Percentiles rank a stretch among this genome's conserved stretches.
These are phyloP conservation scores for Sitophilus oryzae DNA, from an alignment of 1,140 invertebrate genomes.

Conservation along the genomic window DNA sequence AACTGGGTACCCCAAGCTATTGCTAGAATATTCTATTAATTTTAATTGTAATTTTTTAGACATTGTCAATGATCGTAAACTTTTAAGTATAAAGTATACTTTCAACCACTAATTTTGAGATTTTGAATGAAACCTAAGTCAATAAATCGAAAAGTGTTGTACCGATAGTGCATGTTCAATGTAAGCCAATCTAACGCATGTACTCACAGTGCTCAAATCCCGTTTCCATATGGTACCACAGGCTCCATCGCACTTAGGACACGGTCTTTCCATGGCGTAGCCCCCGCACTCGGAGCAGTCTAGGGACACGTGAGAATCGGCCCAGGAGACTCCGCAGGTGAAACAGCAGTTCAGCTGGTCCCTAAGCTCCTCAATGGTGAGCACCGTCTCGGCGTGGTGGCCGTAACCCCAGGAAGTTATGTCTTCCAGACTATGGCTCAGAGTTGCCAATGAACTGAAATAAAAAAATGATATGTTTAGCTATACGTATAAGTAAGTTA, in stretches of 20 bases:
- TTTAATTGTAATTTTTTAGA: too few species aligned
- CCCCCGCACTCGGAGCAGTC: slow-evolving; percentile 80
- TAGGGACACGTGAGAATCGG: slow-evolving; percentile 69
- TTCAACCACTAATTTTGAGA: too few species aligned
- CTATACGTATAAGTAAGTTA: background rate
- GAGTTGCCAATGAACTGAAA: slow-evolving; percentile 39
- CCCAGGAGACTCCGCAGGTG: slow-evolving; percentile 78
- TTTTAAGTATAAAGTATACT: too few species aligned
- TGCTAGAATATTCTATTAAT: too few species aligned
- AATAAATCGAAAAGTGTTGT: too few species aligned
- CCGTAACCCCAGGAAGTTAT: slow-evolving; percentile 33
- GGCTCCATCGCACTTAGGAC: slow-evolving; percentile 68
- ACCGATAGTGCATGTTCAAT: too few species aligned
- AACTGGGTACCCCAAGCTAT: too few species aligned
- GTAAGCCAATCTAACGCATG: slow-evolving; percentile 24
- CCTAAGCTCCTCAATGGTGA: slow-evolving; percentile 68
- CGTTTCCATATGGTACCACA: slow-evolving; percentile 70
- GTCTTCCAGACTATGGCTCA: slow-evolving; percentile 42
- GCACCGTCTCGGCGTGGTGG: slow-evolving; percentile 44
- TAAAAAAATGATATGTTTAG: slow-evolving; percentile 2
- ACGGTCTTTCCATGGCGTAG: slow-evolving; percentile 69
- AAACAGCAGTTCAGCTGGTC: slow-evolving; percentile 68
- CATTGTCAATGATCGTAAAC: too few species aligned
- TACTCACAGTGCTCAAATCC: slow-evolving; percentile 65
- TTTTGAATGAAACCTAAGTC: too few species aligned